Percentiles rank a stretch among this genome's conserved stretches.
Conservation (phyloP, 2,113 vertebrate genomes). For the Eolophus roseicapilla region DNA sequence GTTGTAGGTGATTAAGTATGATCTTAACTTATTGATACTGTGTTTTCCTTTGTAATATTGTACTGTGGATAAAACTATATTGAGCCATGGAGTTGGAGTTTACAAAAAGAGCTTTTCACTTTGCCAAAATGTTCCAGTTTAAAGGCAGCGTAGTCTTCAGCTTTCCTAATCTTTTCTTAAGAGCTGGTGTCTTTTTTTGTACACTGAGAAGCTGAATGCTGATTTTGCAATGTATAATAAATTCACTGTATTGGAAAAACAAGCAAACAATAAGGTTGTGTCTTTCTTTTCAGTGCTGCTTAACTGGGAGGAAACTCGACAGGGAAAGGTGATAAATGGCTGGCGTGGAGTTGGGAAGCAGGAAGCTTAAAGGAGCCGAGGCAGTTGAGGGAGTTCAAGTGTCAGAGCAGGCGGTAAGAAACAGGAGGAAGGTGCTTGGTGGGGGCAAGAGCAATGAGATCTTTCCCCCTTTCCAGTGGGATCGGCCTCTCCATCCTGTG, state of each 20-base stretch:
- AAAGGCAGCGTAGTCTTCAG: slow-evolving; percentile 65
- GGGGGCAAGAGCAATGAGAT: not conserved
- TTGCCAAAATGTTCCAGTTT: slow-evolving; percentile 78
- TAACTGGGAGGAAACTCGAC: not conserved
- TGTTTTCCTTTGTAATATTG: slow-evolving; percentile 70
- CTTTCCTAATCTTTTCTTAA: slow-evolving; percentile 74
- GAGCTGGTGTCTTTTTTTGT: slow-evolving; percentile 74
- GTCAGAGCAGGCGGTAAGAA: not conserved
- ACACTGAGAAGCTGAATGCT: slow-evolving; percentile 75
- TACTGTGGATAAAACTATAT: slow-evolving; percentile 72
- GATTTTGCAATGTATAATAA: slow-evolving; percentile 79
- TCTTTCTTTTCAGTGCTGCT: slow-evolving; percentile 14
- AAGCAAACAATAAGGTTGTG: not conserved
- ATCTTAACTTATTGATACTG: slow-evolving; percentile 79
- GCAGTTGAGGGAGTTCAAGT: not conserved
- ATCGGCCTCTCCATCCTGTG: rapidly evolving
- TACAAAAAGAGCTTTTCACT: slow-evolving; percentile 76
- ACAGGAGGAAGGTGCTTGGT: not conserved
- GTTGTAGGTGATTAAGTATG: slow-evolving; percentile 68
- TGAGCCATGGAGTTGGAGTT: slow-evolving; percentile 81
- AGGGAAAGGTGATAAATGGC: slow-evolving; percentile 13
- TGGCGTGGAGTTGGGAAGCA: not conserved
- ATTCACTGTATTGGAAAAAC: slow-evolving; percentile 72
- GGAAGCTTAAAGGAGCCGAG: not conserved
- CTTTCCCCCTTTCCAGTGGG: not conserved